These are phyloP conservation scores for Dipodomys spectabilis DNA, from an alignment of 2,113 vertebrate genomes.

Conservation along the genomic window DNA sequence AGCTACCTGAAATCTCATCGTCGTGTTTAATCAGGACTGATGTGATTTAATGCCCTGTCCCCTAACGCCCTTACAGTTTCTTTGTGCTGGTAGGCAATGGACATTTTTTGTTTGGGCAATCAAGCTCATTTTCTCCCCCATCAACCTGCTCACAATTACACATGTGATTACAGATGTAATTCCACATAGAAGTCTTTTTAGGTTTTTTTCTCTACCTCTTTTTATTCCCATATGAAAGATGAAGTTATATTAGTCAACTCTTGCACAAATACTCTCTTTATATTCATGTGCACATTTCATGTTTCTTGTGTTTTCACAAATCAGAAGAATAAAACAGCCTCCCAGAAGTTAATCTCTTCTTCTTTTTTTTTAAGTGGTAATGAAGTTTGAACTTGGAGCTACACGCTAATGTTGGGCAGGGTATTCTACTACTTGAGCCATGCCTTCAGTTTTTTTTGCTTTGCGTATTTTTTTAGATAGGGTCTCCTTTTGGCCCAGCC, in stretches of 20 bases:
- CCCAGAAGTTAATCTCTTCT: too few species aligned
- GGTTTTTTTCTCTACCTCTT: conserved; percentile 19
- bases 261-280: not conserved
- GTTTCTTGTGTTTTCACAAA: not conserved
- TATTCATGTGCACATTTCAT: not conserved
- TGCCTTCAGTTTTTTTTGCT: too few species aligned
- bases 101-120: not conserved
- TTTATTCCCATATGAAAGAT: conserved; percentile 31
- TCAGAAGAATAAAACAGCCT: not conserved
- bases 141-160: not conserved
- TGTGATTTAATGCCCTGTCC: not conserved
- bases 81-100: not conserved
- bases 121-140: not conserved
- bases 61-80: not conserved
- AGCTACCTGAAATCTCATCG: not conserved
- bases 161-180: not conserved
- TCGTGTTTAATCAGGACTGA: not conserved
- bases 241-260: not conserved
- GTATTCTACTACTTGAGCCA: too few species aligned
- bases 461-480: too few species aligned
- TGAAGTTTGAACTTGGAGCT: too few species aligned
- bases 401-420: too few species aligned
- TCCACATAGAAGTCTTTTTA: not conserved
- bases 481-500: too few species aligned
- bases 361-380: too few species aligned